These are phyloP conservation scores for Oopsacas minuta DNA, from an alignment of 37 sponge, comb jelly and placozoan genomes.

Conservation along the genomic window DNA sequence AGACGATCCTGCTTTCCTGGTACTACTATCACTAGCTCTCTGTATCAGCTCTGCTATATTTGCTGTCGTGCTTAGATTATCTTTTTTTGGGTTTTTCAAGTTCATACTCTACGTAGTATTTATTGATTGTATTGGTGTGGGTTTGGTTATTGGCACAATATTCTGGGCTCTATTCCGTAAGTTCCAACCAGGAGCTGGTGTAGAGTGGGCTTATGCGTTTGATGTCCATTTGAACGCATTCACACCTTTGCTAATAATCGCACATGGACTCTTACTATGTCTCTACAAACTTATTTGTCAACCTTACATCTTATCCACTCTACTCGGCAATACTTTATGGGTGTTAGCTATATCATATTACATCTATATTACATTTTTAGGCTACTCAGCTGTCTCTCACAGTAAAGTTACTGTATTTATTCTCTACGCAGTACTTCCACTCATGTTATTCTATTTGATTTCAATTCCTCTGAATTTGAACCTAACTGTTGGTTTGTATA, in stretches of 20 bases:
- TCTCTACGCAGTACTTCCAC: slow-evolving; percentile 36
- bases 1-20: slow-evolving; percentile 92
- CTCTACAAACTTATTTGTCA: slow-evolving; percentile 27
- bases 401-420: slow-evolving; percentile 27
- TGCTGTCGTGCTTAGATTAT: slow-evolving; percentile 41
- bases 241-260: slow-evolving; percentile 55
- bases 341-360: slow-evolving; percentile 52
- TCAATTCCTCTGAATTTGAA: slow-evolving; percentile 45
- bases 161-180: slow-evolving; percentile 50
- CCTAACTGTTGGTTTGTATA: slow-evolving; percentile 1
- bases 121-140: slow-evolving; percentile 62
- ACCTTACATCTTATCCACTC: slow-evolving; percentile 11
- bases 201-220: slow-evolving; percentile 91
- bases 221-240: slow-evolving; percentile 93
- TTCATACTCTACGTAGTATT: slow-evolving; percentile 67
- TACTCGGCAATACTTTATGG: slow-evolving; percentile 70
- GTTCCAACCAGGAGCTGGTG: slow-evolving; percentile 21
- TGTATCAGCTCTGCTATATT: slow-evolving; percentile 48
- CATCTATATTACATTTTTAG: slow-evolving; percentile 84
- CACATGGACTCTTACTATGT: slow-evolving; percentile 61
- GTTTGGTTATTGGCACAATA: slow-evolving; percentile 50
- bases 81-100: slow-evolving; percentile 43
- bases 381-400: slow-evolving; percentile 45
- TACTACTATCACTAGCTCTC: slow-evolving; percentile 30
- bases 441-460: slow-evolving; percentile 29